A percentile compares a stretch with the other conserved stretches of the same genome.
Conservation (phyloP, 2,888 invertebrate genomes). For the Andrena haemorrhoa region DNA sequence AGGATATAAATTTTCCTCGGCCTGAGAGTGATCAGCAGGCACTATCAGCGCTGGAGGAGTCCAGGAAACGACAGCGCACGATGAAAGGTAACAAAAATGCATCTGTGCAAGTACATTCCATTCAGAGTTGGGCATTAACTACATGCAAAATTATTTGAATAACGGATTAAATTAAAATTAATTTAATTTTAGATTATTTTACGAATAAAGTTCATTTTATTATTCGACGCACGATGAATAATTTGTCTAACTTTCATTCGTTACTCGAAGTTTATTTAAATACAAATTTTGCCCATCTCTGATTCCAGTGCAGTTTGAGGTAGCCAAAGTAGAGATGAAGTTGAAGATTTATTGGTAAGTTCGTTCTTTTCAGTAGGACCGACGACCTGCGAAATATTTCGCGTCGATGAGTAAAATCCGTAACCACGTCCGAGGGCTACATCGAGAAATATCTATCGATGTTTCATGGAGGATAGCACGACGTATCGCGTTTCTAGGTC, state of each 20-base stretch:
- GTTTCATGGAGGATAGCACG: slow-evolving; percentile 1
- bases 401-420: not conserved
- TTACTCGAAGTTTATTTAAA: too few relatives aligned
- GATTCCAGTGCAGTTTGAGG: too few relatives aligned
- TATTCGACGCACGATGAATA: too few relatives aligned
- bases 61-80: not conserved
- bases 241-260: too few relatives aligned
- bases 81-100: not conserved
- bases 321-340: not conserved
- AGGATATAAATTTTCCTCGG: not conserved
- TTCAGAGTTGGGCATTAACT: too few relatives aligned
- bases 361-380: not conserved
- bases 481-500: slow-evolving; percentile 2
- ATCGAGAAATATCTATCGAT: slow-evolving; percentile 19
- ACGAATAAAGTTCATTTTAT: too few relatives aligned
- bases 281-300: too few relatives aligned
- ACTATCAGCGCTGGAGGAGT: not conserved
- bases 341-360: not conserved
- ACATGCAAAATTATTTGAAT: too few relatives aligned
- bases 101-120: too few relatives aligned
- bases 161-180: too few relatives aligned
- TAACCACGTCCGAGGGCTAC: not conserved
- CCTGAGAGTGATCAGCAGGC: not conserved
- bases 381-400: slow-evolving; percentile 19
- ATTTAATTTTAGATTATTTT: too few relatives aligned